These are phyloP conservation scores for Addax nasomaculatus DNA, from an alignment of 2,113 vertebrate species.

Conservation along the genomic window DNA sequence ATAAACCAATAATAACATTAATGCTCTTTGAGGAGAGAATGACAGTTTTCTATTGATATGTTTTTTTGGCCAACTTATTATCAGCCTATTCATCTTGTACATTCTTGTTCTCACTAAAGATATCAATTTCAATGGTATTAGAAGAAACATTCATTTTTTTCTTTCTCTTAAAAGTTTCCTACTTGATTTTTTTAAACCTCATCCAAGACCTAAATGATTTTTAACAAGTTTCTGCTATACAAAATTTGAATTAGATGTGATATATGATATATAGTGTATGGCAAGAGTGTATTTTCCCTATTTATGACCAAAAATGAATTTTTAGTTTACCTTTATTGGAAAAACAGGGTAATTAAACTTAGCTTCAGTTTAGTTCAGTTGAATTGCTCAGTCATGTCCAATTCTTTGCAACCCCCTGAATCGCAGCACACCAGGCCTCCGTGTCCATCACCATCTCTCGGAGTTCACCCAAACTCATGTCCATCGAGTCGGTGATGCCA, in stretches of 20 bases:
- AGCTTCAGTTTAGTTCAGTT: not conserved
- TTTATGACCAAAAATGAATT: not conserved
- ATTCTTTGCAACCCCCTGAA: too few relatives aligned
- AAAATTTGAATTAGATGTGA: not conserved
- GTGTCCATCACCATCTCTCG: too few relatives aligned
- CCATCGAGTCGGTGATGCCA: too few relatives aligned
- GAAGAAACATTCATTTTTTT: not conserved
- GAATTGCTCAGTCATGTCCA: rapidly evolving
- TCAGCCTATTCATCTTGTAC: not conserved
- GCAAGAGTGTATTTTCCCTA: not conserved
- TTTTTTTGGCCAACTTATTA: conserved; percentile 22
- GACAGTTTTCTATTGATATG: not conserved
- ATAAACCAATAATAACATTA: not conserved
- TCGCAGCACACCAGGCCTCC: too few relatives aligned
- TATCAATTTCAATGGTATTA: not conserved
- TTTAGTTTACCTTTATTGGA: not conserved
- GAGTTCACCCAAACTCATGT: too few relatives aligned
- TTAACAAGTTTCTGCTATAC: not conserved
- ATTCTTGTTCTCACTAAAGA: not conserved
- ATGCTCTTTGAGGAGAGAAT: not conserved
- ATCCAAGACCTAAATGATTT: not conserved
- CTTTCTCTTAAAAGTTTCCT: not conserved
- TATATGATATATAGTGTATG: not conserved
- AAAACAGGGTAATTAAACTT: not conserved
- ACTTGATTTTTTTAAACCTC: not conserved